Conservation (phyloP, 1,140 invertebrate genomes). For the Antheraea pernyi region DNA sequence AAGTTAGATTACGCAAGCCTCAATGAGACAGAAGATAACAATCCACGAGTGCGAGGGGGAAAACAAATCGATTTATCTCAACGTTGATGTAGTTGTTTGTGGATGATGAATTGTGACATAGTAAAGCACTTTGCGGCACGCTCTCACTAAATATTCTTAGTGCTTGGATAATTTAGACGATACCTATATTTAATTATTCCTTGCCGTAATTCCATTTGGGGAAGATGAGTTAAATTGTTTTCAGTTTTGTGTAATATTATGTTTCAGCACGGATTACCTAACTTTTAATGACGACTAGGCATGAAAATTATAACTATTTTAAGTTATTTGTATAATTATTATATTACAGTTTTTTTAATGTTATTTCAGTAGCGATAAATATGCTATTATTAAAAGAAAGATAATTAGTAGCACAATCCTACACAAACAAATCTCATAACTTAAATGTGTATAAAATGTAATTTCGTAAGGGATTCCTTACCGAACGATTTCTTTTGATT, state of each 20-base stretch:
- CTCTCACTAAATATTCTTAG: slow-evolving; percentile 63
- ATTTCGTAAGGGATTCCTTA: no score
- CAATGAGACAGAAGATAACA: slow-evolving; percentile 5
- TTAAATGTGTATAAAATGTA: no score
- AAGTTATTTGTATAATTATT: no score
- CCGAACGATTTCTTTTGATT: no score
- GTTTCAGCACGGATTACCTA: background rate
- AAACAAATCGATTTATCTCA: slow-evolving; percentile 53
- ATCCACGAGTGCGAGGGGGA: slow-evolving; percentile 33
- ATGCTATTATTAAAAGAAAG: no score
- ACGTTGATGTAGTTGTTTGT: slow-evolving; percentile 61
- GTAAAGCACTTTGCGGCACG: slow-evolving; percentile 70
- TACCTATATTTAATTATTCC: slow-evolving; percentile 5
- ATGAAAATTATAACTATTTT: no score
- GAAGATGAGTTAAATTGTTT: background rate
- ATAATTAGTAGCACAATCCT: no score
- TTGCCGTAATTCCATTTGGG: background rate
- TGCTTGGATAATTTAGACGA: slow-evolving; percentile 44
- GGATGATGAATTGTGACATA: slow-evolving; percentile 67
- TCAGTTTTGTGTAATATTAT: background rate
- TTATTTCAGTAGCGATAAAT: no score
- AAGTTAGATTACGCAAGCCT: background rate
- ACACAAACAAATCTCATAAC: no score
- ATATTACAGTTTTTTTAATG: no score
- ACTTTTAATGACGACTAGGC: slow-evolving; percentile 15